phyloP scores from a whole-genome alignment of 2,113 vertebrate genomes.

The Athene cunicularia region DNA sequence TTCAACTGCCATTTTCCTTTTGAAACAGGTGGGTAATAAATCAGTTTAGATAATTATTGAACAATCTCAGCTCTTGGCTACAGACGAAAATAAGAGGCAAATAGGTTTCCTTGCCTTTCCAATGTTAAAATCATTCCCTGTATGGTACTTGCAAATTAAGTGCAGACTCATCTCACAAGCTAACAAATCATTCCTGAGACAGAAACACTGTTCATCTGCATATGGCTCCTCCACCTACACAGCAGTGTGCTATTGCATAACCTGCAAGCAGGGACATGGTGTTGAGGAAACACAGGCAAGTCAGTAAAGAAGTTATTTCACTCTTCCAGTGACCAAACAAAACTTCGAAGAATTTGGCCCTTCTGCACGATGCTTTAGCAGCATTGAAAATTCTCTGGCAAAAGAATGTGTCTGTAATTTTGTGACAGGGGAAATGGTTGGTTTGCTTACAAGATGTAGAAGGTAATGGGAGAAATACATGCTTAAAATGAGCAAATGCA shows the following conservation, averaged over 20 bases:
- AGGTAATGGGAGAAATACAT: background rate
- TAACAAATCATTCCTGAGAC: background rate
- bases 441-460: background rate
- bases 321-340: background rate
- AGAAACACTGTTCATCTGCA: background rate
- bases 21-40: conserved; percentile 1
- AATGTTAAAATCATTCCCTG: background rate
- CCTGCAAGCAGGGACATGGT: background rate
- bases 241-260: background rate
- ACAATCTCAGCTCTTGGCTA: background rate
- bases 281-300: background rate
- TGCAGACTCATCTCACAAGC: background rate
- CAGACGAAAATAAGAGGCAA: background rate
- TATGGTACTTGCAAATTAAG: background rate
- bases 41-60: background rate
- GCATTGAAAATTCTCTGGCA: background rate
- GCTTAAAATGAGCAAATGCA: background rate
- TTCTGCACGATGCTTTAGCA: background rate
- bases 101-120: background rate
- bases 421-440: accelerated
- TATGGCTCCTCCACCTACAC: background rate
- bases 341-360: background rate
- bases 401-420: background rate
- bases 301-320: background rate
- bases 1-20: background rate